Evolutionary conservation across 2,888 invertebrate genomes (phyloP).

Genomic region (Leptopterna dolabrata): DNA sequence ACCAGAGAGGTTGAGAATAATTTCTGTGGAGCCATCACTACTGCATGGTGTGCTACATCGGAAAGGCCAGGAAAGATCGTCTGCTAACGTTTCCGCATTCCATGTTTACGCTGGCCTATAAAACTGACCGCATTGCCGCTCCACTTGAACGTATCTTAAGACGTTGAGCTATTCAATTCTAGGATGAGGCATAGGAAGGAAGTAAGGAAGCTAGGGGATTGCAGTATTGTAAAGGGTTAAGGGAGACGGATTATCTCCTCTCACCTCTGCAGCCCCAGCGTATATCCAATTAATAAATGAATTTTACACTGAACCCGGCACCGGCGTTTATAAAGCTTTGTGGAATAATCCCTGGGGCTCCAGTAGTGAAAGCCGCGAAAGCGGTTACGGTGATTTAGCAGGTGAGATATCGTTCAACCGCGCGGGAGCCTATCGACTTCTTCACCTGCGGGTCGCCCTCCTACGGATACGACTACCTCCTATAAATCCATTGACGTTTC

Average conservation of each 20-base stretch:
- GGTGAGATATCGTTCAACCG: not conserved
- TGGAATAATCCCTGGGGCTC: not conserved
- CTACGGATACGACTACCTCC: too few relatives aligned
- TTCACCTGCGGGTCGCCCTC: not conserved
- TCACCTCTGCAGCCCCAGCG: not conserved
- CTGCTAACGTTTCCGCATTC: too few relatives aligned
- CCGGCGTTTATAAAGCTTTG: conserved; percentile 1
- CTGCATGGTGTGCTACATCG: too few relatives aligned
- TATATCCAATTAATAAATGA: not conserved
- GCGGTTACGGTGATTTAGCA: not conserved
- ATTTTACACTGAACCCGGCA: not conserved
- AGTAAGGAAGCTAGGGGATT: not conserved
- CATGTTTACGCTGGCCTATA: too few relatives aligned
- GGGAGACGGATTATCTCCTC: not conserved
- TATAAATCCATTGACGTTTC: not conserved
- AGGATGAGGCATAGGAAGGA: not conserved
- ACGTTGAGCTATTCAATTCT: too few relatives aligned
- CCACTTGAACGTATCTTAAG: too few relatives aligned
- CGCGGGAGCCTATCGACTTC: not conserved
- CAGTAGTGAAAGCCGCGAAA: not conserved
- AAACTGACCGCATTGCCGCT: too few relatives aligned
- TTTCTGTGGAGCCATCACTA: too few relatives aligned
- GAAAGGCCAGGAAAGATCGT: too few relatives aligned
- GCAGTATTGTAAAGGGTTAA: not conserved
- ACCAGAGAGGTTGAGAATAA: too few relatives aligned